phyloP scores from a whole-genome alignment of 2,888 invertebrate genomes.

The Tinea pellionella region DNA sequence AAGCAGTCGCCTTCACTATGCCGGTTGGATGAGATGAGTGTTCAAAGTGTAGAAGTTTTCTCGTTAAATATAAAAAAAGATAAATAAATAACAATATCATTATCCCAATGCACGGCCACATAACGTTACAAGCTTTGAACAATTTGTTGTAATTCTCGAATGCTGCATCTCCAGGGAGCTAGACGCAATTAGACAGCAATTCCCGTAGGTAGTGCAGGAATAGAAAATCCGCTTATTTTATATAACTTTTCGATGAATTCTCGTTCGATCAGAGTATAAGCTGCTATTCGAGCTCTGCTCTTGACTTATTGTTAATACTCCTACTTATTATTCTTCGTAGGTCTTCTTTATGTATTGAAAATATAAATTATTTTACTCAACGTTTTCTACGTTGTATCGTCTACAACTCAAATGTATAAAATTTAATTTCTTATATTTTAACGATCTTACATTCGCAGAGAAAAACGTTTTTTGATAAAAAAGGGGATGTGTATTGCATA shows the following conservation, averaged over 20 bases:
- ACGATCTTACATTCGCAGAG: too few relatives aligned
- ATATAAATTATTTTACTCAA: neutral
- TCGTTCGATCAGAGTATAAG: neutral
- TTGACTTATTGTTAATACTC: neutral
- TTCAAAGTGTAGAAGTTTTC: too few relatives aligned
- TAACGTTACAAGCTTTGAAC: conserved; percentile 20
- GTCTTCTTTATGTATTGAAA: neutral
- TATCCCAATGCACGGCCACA: conserved; percentile 18
- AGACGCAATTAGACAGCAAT: conserved; percentile 30
- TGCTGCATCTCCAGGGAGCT: conserved; percentile 22
- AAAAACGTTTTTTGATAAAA: too few relatives aligned
- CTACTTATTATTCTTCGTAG: neutral
- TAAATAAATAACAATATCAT: conserved; percentile 14
- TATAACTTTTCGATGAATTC: conserved; percentile 4
- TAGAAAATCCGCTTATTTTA: conserved; percentile 41
- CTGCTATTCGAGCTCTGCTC: neutral
- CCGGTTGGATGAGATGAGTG: too few relatives aligned
- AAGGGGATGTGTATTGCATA: too few relatives aligned
- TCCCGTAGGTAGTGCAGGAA: conserved; percentile 27
- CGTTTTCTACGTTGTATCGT: too few relatives aligned
- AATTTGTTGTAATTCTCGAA: conserved; percentile 10
- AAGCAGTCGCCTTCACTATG: too few relatives aligned
- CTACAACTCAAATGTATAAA: too few relatives aligned
- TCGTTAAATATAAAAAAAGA: too few relatives aligned
- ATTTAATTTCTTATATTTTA: too few relatives aligned